A percentile compares a stretch with the other conserved stretches of the same genome.
These are phyloP conservation scores for Drosophila kambysellisi DNA, from an alignment of 2,888 invertebrate species.

Conservation along the genomic window DNA sequence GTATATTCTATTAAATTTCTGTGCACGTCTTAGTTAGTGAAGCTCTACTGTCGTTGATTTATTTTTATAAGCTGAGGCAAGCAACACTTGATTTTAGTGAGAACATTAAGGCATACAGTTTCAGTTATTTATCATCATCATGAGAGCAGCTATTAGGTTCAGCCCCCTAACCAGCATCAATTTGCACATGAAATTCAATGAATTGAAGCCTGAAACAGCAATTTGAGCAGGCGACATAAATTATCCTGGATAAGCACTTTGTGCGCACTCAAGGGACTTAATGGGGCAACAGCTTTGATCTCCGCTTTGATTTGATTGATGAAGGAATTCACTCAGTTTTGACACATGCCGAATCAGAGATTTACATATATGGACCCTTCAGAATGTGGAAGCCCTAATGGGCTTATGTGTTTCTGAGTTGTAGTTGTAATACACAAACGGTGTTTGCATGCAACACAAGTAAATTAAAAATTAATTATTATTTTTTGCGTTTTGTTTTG, in stretches of 20 bases:
- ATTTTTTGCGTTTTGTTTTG: not conserved
- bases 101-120: not conserved
- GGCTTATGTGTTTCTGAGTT: not conserved
- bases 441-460: not conserved
- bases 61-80: not conserved
- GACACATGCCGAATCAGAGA: constrained; percentile 48
- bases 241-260: constrained; percentile 32
- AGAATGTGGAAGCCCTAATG: not conserved
- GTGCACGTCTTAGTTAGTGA: no score
- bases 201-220: constrained; percentile 39
- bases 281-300: constrained; percentile 39
- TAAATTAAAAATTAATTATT: constrained; percentile 1
- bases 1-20: no score
- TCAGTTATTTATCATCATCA: constrained; percentile 34
- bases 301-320: constrained; percentile 69
- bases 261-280: constrained; percentile 39
- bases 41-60: not conserved
- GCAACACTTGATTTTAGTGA: not conserved
- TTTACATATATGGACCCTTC: not conserved
- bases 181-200: constrained; percentile 39
- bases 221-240: constrained; percentile 33
- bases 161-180: constrained; percentile 39
- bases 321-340: constrained; percentile 37
- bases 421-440: not conserved
- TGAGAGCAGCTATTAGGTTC: not conserved